Evolutionary conservation across 2,888 invertebrate species (phyloP).

Genomic region (Dioctria rufipes): DNA sequence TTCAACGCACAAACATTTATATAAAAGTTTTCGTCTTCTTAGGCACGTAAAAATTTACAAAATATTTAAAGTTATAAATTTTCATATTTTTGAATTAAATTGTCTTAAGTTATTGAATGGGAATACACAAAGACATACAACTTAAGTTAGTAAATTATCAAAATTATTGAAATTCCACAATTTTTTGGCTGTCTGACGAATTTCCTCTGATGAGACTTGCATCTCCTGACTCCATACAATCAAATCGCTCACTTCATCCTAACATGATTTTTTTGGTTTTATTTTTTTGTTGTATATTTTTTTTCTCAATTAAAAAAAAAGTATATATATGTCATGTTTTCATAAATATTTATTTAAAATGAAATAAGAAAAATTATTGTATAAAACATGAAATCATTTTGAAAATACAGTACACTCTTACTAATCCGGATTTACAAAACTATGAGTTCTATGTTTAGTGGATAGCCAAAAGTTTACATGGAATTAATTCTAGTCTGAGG

Average conservation of each 20-base stretch:
- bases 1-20: background rate
- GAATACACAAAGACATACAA: background rate
- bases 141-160: constrained; percentile 38
- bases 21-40: background rate
- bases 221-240: constrained; percentile 59
- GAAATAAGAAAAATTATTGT: too few relatives aligned
- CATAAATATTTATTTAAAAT: too few relatives aligned
- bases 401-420: too few relatives aligned
- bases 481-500: too few relatives aligned
- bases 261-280: constrained; percentile 36
- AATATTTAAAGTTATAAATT: background rate
- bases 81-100: too few relatives aligned
- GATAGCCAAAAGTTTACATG: too few relatives aligned
- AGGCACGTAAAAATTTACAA: constrained; percentile 10
- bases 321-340: too few relatives aligned
- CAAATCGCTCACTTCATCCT: constrained; percentile 58
- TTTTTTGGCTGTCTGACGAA: constrained; percentile 56
- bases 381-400: too few relatives aligned
- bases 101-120: background rate
- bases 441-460: too few relatives aligned
- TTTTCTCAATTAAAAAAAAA: too few relatives aligned
- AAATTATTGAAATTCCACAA: constrained; percentile 54
- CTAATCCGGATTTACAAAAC: too few relatives aligned
- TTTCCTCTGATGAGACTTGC: constrained; percentile 57
- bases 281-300: background rate